These are phyloP conservation scores for Tenebrio molitor DNA, from an alignment of 1,140 invertebrate genomes.

Conservation along the genomic window DNA sequence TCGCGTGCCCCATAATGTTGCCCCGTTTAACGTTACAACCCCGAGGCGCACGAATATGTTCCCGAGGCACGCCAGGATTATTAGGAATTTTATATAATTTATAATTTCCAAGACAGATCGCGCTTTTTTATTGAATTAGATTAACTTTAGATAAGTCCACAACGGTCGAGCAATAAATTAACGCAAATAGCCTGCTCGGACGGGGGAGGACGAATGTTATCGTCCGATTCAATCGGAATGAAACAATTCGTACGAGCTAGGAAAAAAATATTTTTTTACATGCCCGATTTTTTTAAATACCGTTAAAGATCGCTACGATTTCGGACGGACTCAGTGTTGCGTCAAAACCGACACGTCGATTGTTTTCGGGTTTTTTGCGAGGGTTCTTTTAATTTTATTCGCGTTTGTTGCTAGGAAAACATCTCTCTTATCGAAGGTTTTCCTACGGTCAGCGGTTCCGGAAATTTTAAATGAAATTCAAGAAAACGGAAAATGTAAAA, in stretches of 20 bases:
- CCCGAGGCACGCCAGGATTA: slow-evolving; percentile 62
- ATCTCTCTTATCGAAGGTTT: slow-evolving; percentile 7
- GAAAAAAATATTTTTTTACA: background rate
- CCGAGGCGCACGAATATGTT: slow-evolving; percentile 62
- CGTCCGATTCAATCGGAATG: slow-evolving; percentile 27
- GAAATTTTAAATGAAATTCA: slow-evolving; percentile 18
- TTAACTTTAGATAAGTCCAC: slow-evolving; percentile 42
- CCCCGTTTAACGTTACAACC: slow-evolving; percentile 67
- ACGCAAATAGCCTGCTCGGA: slow-evolving; percentile 41
- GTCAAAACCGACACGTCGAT: slow-evolving; percentile 26
- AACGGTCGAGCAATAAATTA: slow-evolving; percentile 43
- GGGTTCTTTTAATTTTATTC: slow-evolving; percentile 3
- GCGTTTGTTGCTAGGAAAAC: slow-evolving; percentile 15
- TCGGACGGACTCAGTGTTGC: slow-evolving; percentile 6
- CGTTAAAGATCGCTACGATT: slow-evolving; percentile 10
- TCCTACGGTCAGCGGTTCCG: slow-evolving; percentile 22
- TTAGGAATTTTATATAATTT: slow-evolving; percentile 65
- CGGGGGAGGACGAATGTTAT: slow-evolving; percentile 36
- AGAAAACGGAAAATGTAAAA: slow-evolving; percentile 4
- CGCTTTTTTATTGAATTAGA: slow-evolving; percentile 52
- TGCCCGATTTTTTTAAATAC: slow-evolving; percentile 24
- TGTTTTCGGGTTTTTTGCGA: slow-evolving; percentile 14
- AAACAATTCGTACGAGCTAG: slow-evolving; percentile 17
- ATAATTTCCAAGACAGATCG: slow-evolving; percentile 62
- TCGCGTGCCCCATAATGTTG: slow-evolving; percentile 65